Conservation (phyloP, 2,797 vertebrate genomes). For the Sciurus vulgaris region DNA sequence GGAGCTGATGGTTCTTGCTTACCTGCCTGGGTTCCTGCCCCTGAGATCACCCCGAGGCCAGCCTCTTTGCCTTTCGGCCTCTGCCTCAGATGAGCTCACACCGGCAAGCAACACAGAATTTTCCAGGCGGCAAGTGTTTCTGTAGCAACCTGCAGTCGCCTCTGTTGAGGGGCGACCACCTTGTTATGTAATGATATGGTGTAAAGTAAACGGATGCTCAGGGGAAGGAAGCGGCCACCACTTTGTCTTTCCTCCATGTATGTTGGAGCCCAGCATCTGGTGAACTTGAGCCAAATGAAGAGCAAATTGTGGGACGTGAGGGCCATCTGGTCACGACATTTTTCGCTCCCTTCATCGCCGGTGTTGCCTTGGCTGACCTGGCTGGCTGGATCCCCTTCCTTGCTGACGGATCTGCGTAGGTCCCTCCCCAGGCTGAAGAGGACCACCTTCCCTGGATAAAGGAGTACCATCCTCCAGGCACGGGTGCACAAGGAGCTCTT, state of each 20-base stretch:
- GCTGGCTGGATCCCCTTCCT: too few species aligned
- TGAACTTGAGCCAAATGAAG: background rate
- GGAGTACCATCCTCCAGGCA: too few species aligned
- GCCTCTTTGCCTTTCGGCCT: background rate
- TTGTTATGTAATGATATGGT: background rate
- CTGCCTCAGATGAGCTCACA: background rate
- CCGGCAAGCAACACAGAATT: background rate
- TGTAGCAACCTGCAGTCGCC: background rate
- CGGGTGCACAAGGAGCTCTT: too few species aligned
- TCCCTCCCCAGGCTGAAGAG: too few species aligned
- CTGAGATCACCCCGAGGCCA: accelerated
- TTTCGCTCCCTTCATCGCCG: too few species aligned
- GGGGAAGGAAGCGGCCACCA: background rate
- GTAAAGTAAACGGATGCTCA: too few species aligned
- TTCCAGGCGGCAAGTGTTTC: background rate
- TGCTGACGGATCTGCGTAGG: too few species aligned
- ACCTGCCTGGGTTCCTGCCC: accelerated
- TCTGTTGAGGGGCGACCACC: background rate
- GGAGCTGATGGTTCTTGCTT: too few species aligned
- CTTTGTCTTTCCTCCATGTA: background rate
- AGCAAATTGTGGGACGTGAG: background rate
- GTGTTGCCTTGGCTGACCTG: too few species aligned
- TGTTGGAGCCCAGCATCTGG: background rate
- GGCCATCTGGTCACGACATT: too few species aligned
- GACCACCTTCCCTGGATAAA: too few species aligned